Conservation (phyloP, 2,888 invertebrate genomes). For the Phyto melanocephala region DNA sequence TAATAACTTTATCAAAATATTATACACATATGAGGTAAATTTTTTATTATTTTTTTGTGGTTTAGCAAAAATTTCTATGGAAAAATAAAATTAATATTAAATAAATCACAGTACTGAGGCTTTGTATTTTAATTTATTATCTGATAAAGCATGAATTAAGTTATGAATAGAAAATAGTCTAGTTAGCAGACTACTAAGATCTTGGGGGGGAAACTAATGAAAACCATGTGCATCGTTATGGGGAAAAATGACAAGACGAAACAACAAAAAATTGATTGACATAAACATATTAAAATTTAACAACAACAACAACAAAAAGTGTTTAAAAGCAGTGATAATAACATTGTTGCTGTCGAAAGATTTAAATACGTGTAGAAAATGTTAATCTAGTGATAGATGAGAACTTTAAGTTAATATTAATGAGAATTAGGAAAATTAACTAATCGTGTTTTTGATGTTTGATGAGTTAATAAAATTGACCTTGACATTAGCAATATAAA, state of each 20-base stretch:
- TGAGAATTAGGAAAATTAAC: no score
- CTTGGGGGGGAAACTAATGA: neutral
- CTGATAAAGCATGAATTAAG: neutral
- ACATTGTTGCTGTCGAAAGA: neutral
- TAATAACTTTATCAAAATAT: neutral
- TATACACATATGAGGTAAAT: neutral
- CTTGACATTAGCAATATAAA: no score
- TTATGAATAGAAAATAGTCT: neutral
- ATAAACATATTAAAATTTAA: no score
- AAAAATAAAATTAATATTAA: neutral
- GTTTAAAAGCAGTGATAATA: neutral
- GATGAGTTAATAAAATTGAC: no score
- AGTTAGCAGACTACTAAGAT: neutral
- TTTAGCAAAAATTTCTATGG: neutral
- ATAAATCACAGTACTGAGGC: neutral
- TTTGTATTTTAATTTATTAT: neutral
- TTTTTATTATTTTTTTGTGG: no score
- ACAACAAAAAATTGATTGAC: no score
- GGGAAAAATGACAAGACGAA: neutral
- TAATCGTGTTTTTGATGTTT: no score
- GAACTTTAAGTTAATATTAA: no score
- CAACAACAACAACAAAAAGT: neutral
- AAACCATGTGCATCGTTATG: conserved; percentile 1
- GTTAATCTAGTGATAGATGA: no score
- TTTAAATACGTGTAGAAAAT: neutral